Evolutionary conservation across 2,797 vertebrate genomes (phyloP).

Genomic region (Centropyge bicolor): DNA sequence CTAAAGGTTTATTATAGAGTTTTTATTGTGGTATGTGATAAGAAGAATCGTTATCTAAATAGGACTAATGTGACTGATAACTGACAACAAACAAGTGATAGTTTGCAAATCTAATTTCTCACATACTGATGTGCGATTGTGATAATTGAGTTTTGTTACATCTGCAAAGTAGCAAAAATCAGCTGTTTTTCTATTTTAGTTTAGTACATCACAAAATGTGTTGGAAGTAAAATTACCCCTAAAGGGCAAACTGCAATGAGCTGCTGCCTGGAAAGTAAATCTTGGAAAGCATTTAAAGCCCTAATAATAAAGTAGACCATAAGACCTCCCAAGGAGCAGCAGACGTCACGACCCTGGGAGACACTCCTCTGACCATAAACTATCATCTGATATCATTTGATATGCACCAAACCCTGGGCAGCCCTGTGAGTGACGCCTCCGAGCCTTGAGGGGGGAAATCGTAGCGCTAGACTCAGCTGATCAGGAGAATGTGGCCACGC

Average conservation of each 20-base stretch:
- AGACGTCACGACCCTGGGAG: neutral
- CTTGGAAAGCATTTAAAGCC: neutral
- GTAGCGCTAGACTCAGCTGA: conserved; percentile 48
- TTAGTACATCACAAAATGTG: too few species aligned
- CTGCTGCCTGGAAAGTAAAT: too few species aligned
- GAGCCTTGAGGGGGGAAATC: conserved; percentile 11
- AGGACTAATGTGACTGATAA: neutral
- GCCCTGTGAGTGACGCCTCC: conserved; percentile 35
- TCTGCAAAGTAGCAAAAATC: neutral
- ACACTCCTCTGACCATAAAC: conserved; percentile 47
- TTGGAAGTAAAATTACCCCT: too few species aligned
- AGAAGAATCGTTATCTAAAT: neutral
- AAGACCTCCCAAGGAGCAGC: conserved; percentile 17
- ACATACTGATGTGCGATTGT: neutral
- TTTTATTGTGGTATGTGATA: neutral
- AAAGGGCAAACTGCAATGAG: too few species aligned
- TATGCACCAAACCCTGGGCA: conserved; percentile 22
- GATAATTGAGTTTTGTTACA: neutral
- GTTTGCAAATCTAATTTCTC: neutral
- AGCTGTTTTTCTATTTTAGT: neutral
- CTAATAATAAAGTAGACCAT: too few species aligned
- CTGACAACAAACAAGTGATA: neutral
- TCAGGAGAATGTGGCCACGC: conserved; percentile 21
- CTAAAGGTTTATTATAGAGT: neutral
- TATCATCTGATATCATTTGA: conserved; percentile 64